Conservation (phyloP, 2,888 invertebrate genomes). For the Drosophila subsilvestris region DNA sequence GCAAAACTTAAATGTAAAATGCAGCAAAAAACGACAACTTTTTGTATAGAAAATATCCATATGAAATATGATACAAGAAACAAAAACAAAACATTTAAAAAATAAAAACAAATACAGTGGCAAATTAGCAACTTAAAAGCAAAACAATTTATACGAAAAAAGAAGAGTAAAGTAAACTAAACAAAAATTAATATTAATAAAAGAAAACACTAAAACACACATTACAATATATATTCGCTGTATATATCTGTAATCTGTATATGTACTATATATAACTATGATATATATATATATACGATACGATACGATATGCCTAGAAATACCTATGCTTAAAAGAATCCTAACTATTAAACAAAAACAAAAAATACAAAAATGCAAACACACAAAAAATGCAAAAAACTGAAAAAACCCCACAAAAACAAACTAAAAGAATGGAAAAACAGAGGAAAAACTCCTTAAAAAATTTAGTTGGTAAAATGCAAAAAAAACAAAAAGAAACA, state of each 20-base stretch:
- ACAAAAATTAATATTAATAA: conserved; percentile 39
- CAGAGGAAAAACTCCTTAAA: conserved; percentile 56
- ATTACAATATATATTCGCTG: conserved; percentile 51
- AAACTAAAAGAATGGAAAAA: conserved; percentile 50
- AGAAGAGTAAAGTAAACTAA: conserved; percentile 41
- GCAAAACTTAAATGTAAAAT: conserved; percentile 53
- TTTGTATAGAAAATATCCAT: conserved; percentile 43
- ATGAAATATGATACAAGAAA: conserved; percentile 28
- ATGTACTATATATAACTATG: conserved; percentile 51
- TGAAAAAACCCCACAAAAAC: conserved; percentile 45
- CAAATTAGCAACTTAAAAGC: conserved; percentile 49
- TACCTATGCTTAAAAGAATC: conserved; percentile 74
- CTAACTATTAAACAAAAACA: conserved; percentile 61
- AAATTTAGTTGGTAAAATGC: conserved; percentile 28
- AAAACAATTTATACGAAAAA: conserved; percentile 43
- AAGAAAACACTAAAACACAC: conserved; percentile 40
- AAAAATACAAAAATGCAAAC: conserved; percentile 16
- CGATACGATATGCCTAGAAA: conserved; percentile 56
- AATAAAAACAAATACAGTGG: conserved; percentile 39
- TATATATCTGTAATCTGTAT: conserved; percentile 69
- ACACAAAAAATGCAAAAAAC: conserved; percentile 34
- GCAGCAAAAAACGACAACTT: conserved; percentile 41
- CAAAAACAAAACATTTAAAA: conserved; percentile 25
- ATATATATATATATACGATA: conserved; percentile 42
- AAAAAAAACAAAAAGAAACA: conserved; percentile 26